These are phyloP conservation scores for Pilophorus perplexus DNA, from an alignment of 2,888 invertebrate genomes.

Conservation along the genomic window DNA sequence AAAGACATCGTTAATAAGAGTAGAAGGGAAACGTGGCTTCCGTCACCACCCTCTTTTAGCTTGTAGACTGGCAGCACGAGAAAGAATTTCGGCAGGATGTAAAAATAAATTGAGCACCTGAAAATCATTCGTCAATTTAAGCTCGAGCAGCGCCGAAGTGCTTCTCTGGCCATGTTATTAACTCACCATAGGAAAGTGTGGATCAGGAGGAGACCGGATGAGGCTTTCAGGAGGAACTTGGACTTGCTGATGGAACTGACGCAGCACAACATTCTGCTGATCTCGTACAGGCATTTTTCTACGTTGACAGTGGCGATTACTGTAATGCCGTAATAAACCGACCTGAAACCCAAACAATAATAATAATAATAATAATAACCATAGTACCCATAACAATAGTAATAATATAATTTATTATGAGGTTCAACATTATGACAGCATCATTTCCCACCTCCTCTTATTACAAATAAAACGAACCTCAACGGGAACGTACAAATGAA, in stretches of 20 bases:
- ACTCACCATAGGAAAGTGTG: conserved; percentile 39
- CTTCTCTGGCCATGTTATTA: too few species aligned
- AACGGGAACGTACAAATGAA: conserved; percentile 43
- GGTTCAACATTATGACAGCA: too few species aligned
- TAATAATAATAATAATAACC: too few species aligned
- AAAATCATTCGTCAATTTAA: neutral
- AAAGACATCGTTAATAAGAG: conserved; percentile 33
- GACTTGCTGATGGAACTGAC: conserved; percentile 37
- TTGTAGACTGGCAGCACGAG: conserved; percentile 33
- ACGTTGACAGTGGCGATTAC: conserved; percentile 36
- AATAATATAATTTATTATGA: too few species aligned
- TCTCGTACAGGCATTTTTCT: conserved; percentile 35
- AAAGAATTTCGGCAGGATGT: conserved; percentile 41
- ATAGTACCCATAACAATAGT: too few species aligned
- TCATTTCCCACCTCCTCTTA: too few species aligned
- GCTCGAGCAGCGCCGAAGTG: too few species aligned
- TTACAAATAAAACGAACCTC: conserved; percentile 35
- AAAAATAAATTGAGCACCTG: conserved; percentile 39
- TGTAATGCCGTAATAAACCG: conserved; percentile 42
- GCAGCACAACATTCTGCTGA: conserved; percentile 35
- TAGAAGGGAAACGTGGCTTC: conserved; percentile 34
- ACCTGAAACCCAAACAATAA: conserved; percentile 35
- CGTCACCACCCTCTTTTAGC: conserved; percentile 38
- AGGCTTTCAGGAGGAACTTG: conserved; percentile 13
- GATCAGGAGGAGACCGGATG: conserved; percentile 31